A percentile compares a stretch with the other conserved stretches of the same genome.
These are phyloP conservation scores for Phenacoccus solenopsis DNA, from an alignment of 1,140 invertebrate species.

Conservation along the genomic window DNA sequence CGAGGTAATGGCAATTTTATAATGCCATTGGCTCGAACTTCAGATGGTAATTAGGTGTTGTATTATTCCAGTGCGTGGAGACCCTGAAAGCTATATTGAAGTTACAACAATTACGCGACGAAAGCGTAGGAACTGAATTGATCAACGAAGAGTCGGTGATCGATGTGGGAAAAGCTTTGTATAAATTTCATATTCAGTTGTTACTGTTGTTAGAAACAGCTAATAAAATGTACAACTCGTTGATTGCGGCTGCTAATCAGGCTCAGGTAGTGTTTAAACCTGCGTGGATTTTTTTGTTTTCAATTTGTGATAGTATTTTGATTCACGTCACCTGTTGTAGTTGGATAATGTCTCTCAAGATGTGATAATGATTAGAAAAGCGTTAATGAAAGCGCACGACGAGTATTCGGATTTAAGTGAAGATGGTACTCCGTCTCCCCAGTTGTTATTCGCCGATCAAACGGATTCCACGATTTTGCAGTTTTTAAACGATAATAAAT, in stretches of 20 bases:
- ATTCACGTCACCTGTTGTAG: too few species aligned
- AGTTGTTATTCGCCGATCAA: constrained; percentile 36
- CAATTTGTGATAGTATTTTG: too few species aligned
- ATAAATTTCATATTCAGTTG: constrained; percentile 89
- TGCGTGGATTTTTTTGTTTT: too few species aligned
- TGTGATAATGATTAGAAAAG: constrained; percentile 38
- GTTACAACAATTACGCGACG: constrained; percentile 53
- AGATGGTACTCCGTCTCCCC: constrained; percentile 41
- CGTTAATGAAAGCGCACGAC: constrained; percentile 39
- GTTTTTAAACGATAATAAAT: constrained; percentile 47
- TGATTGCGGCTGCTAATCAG: constrained; percentile 41
- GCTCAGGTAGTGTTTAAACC: constrained; percentile 38
- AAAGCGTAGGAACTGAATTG: constrained; percentile 25
- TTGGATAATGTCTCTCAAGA: constrained; percentile 44
- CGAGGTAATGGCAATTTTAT: constrained; percentile 46
- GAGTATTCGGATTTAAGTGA: constrained; percentile 41
- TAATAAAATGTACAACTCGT: constrained; percentile 66
- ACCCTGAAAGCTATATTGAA: constrained; percentile 59
- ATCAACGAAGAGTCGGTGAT: constrained; percentile 46
- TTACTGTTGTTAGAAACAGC: constrained; percentile 80
- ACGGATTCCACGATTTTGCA: constrained; percentile 43
- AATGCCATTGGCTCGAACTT: background rate
- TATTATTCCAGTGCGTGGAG: constrained; percentile 49
- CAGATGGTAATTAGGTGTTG: constrained; percentile 5
- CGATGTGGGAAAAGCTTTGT: constrained; percentile 69